Conservation (phyloP, 2,113 vertebrate species). For the Columba livia region DNA sequence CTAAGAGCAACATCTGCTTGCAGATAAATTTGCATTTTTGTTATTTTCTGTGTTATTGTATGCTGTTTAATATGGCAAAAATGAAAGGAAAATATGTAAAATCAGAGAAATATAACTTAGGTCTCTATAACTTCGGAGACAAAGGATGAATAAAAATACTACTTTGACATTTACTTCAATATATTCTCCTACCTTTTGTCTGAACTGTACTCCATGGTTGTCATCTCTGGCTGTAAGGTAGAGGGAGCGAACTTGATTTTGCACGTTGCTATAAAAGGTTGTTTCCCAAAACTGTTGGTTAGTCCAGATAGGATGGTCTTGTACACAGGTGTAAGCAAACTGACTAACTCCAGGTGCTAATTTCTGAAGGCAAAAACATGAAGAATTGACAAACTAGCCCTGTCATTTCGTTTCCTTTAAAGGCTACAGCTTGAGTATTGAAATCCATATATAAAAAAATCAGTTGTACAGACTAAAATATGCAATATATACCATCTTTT, state of each 20-base stretch:
- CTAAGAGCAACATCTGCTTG: not conserved
- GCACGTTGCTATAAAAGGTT: slow-evolving; percentile 95
- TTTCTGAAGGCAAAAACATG: slow-evolving; percentile 79
- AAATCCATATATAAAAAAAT: not conserved
- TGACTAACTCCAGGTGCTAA: slow-evolving; percentile 92
- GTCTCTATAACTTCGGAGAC: not conserved
- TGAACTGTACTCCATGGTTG: slow-evolving; percentile 70
- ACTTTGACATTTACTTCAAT: not conserved
- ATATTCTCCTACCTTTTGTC: slow-evolving; percentile 79
- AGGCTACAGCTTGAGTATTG: not conserved
- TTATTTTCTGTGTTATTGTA: not conserved
- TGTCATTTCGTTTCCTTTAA: not conserved
- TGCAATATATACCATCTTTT: not conserved
- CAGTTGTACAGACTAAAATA: not conserved
- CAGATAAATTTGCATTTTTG: not conserved
- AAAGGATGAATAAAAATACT: not conserved
- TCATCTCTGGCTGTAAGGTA: slow-evolving; percentile 87
- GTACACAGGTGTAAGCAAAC: slow-evolving; percentile 96
- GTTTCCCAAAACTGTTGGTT: slow-evolving; percentile 98
- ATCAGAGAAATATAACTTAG: not conserved
- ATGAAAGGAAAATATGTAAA: not conserved
- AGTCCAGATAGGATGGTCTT: slow-evolving; percentile 96
- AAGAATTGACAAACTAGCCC: not conserved
- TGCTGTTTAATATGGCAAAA: not conserved
- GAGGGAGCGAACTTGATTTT: slow-evolving; percentile 91